Evolutionary conservation across 2,888 invertebrate genomes (phyloP), one percentile per base, ranked within the genome.

Genomic region (Pyrocoelia pectoralis): DNA sequence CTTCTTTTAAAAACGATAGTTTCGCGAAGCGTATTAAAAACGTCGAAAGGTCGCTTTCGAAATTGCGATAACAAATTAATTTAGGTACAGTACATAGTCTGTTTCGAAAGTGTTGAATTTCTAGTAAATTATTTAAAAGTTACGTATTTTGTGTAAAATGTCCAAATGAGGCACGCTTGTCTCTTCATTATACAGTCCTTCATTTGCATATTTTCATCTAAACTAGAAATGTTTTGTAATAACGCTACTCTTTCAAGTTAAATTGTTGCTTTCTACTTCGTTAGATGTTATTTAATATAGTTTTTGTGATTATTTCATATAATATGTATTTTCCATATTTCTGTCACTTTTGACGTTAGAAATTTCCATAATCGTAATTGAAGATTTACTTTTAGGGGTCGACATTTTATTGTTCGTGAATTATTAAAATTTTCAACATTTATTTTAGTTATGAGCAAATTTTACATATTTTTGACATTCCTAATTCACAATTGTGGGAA

Each of bases 131-230:
- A 43, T 43, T 43, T 43, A 43, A 43, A 43, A 43, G 41, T 43
- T 13, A 13, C 13, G 15, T 43, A 43, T 15, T 43, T 33, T 13
- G 41, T 8, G 41, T 13, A 46, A 51, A 50, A 41, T 49, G 57
- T 57, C 57, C 57, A 57, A 57, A 57, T 51, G 57, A 57, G 53
- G 53, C 56, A 28, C 60, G 56, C 65, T 65, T 65, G 65, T 65
- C 60, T 60, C 24, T 56, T 60, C 60, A 65, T 65, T 65, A 60
- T 54, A 65, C 58, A 58, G 55, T 57, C 56, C 57, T 40, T 41
- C 56, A 66, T 66, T 66, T 66, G 58, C 66, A 66, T 66, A 66
- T 59, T 62, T 66, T 61, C 55, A 58, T 43, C 62, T 43, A 50
- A 57, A 56, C 58, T 60, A 55, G 62, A 52, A 60, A 55, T 48